phyloP scores from a whole-genome alignment of 2,113 vertebrate species.

The Stictonetta naevosa region DNA sequence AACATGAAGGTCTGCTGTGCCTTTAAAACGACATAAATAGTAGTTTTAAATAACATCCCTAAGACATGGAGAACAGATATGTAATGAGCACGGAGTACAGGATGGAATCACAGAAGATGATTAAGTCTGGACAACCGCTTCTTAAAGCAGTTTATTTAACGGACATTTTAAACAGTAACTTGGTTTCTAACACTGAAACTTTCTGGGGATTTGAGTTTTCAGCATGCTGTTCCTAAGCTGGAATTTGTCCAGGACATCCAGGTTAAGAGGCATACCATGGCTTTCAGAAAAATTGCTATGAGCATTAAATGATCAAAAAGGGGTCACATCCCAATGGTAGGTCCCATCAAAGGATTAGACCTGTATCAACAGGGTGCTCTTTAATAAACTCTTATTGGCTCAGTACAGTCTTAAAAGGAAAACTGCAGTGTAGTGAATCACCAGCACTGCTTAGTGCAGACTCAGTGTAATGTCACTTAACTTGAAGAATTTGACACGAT shows the following conservation, averaged over 20 bases:
- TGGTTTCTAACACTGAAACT: background rate
- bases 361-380: conserved; percentile 8
- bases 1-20: background rate
- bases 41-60: background rate
- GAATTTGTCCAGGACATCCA: conserved; percentile 1
- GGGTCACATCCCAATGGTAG: background rate
- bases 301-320: background rate
- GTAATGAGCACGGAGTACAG: background rate
- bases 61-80: background rate
- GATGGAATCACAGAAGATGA: background rate
- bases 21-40: background rate
- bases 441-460: conserved; percentile 18
- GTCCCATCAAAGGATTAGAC: conserved; percentile 53
- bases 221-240: background rate
- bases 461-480: conserved; percentile 48
- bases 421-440: conserved; percentile 51
- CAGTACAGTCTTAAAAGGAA: conserved; percentile 14
- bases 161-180: background rate
- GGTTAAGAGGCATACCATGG: conserved; percentile 16
- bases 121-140: background rate
- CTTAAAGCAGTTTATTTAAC: background rate
- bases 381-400: conserved; percentile 27
- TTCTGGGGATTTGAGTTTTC: background rate
- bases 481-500: conserved; percentile 54
- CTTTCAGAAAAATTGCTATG: conserved; percentile 28